Evolutionary conservation across 2,113 vertebrate species (phyloP), one percentile per base, ranked within the genome.

Genomic region (Pantherophis guttatus): DNA sequence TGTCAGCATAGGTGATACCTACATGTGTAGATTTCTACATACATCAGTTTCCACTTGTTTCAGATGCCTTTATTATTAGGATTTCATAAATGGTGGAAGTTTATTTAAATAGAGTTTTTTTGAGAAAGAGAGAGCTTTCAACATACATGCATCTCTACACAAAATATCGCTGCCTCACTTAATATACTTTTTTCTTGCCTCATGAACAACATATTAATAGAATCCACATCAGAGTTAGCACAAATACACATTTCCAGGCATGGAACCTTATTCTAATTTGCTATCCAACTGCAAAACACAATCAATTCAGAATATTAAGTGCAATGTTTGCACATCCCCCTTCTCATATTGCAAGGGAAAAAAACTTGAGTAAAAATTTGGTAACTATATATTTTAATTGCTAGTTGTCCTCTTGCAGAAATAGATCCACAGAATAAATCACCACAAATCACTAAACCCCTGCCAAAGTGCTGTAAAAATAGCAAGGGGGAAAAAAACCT

Each of bases 311-410:
- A 88, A 86, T 17, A 17, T 12, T 89, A 44, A 44, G n/a, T 62
- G n/a, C 88, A 0, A 33, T 90, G 93, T 94, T 94, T 94, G 58
- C 86, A 85, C 26, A 87, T n/a, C 59, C 59, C 62, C 62, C 26
- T 1, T 29, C 62, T 88, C 92, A 91, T 15, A 57, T 81, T 81
- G 33, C 44, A 94, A 91, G 15, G 48, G 85, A 93, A 8, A 10
- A 21, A 39, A 53, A 0, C 33, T 81, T 81, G 75, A 81, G 17
- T 39, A 81, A 44, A 81, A 39, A 39, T 81, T 39, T 81, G 75
- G 33, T 81, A 81, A 81, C 75, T 3, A 19, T 81, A 81, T 81
- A 81, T 81, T 81, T 81, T 81, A 81, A 81, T 8, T 81, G 75
- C 33, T 81, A 44, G 75, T 81, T 81, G 33, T 81, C 33, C 33